Evolutionary conservation across 2,888 invertebrate genomes (phyloP).

Genomic region (Pelosia muscerda): DNA sequence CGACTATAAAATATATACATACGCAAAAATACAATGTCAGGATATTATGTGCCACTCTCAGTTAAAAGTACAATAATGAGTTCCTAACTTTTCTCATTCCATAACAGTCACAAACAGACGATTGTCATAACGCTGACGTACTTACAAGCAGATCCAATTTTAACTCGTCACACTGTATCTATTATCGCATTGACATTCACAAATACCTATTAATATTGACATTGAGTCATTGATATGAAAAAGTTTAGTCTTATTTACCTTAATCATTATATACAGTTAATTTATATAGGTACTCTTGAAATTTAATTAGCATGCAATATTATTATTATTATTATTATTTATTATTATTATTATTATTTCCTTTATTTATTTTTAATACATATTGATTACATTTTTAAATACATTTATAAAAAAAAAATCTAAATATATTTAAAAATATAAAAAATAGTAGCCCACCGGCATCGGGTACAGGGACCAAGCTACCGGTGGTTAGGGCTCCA

Average conservation of each 20-base stretch:
- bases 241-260: not conserved
- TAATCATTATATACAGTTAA: not conserved
- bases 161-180: not conserved
- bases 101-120: slow-evolving; percentile 37
- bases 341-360: no score
- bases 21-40: not conserved
- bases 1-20: not conserved
- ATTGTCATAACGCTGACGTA: slow-evolving; percentile 22
- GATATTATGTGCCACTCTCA: not conserved
- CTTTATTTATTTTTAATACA: no score
- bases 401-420: no score
- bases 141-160: slow-evolving; percentile 10
- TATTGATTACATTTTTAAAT: no score
- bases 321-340: no score
- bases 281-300: not conserved
- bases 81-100: slow-evolving; percentile 30
- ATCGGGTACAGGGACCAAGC: no score
- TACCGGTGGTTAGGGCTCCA: no score
- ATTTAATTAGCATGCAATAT: not conserved
- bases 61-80: slow-evolving; percentile 8
- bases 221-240: not conserved
- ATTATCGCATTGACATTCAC: not conserved
- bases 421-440: no score
- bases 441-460: no score
- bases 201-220: not conserved